Base-by-base conservation (phyloP, 2,797 vertebrate genomes). In the Agapornis canus region DNA sequence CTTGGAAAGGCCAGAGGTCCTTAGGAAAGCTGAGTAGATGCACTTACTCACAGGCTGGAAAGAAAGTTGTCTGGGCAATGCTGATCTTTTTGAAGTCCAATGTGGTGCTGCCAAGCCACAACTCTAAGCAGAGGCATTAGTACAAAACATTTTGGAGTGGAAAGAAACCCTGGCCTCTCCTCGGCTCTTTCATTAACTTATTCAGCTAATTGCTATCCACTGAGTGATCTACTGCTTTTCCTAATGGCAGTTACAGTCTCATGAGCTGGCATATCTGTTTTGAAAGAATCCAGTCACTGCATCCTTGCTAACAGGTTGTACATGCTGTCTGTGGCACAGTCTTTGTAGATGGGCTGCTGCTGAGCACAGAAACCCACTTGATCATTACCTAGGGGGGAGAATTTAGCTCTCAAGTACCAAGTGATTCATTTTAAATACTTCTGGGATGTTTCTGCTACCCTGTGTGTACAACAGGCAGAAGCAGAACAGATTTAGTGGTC, bases 1-100 rank as follows among this genome's bases (percentile, higher is more conserved):
- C 70, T 81, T 84, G 56, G 49, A 90, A 94, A 77, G 83, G 63
- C 37, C 63, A 79, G 20, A 59, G 71, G 66, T 82, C 29, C 20
- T 45, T 37, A 75, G 52, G 39, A 65, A 11, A 91, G 59, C 22
- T 83, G 69, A 40, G 23, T 32, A 64, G 45, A 61, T 39, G 47
- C 20, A 22, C 47, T 69, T n/a, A 60, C 29, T 77, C 59, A 57
- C 9, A 59, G 61, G 9, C 39, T 73, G n/a, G 35, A 31, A 71
- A 63, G 66, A 47, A 60, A 39, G 6, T 21, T 71, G 26, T 69
- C 12, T 54, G 73, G 49, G 43, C 43, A 88, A 59, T 59, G 26
- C 52, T 54, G 9, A 37, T 51, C 18, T 77, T 23, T 35, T 8
- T 13, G 29, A 76, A 75, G 20, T 31, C 25, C 1, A 13, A 11